Percentiles rank a stretch among this genome's conserved stretches.
phyloP scores from a whole-genome alignment of 2,888 invertebrate species.

The Hemistola chrysoprasaria region DNA sequence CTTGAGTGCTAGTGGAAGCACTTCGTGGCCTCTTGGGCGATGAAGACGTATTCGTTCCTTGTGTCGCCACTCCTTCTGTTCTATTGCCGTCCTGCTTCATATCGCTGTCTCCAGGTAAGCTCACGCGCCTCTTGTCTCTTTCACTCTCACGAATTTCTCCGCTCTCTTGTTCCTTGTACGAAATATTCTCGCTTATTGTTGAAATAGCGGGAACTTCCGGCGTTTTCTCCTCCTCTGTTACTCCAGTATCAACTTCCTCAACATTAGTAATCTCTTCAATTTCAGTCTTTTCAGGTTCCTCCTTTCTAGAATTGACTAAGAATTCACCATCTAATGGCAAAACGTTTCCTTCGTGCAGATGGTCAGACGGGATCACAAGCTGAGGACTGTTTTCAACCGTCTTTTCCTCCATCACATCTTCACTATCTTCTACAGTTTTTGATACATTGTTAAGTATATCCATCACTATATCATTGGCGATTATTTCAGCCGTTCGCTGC shows the following conservation, averaged over 20 bases:
- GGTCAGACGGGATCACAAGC: conserved; percentile 54
- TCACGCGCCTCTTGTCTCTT: conserved; percentile 81
- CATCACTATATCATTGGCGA: conserved; percentile 61
- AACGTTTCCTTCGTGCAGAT: conserved; percentile 69
- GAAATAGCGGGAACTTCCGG: conserved; percentile 87
- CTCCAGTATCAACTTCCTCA: conserved; percentile 51
- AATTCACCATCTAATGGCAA: conserved; percentile 72
- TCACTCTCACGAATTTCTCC: conserved; percentile 68
- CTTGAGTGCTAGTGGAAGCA: conserved; percentile 91
- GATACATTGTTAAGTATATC: conserved; percentile 59
- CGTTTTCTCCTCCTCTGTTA: conserved; percentile 59
- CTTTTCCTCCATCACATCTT: conserved; percentile 25
- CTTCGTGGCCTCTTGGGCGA: conserved; percentile 89
- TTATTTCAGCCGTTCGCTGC: conserved; percentile 55
- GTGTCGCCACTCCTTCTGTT: conserved; percentile 61
- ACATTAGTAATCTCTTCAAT: no score
- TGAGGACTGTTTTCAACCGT: conserved; percentile 45
- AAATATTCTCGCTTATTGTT: conserved; percentile 87
- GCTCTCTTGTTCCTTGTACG: conserved; percentile 62
- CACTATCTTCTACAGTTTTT: conserved; percentile 41
- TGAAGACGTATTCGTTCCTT: conserved; percentile 66
- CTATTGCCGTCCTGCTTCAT: conserved; percentile 70
- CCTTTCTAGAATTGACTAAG: conserved; percentile 58
- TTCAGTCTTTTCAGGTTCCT: conserved; percentile 46
- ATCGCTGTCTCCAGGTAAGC: conserved; percentile 81